Percentiles rank a stretch among this genome's conserved stretches.
Evolutionary conservation across 2,888 invertebrate genomes (phyloP).

Genomic region (Epinotia brunnichana): DNA sequence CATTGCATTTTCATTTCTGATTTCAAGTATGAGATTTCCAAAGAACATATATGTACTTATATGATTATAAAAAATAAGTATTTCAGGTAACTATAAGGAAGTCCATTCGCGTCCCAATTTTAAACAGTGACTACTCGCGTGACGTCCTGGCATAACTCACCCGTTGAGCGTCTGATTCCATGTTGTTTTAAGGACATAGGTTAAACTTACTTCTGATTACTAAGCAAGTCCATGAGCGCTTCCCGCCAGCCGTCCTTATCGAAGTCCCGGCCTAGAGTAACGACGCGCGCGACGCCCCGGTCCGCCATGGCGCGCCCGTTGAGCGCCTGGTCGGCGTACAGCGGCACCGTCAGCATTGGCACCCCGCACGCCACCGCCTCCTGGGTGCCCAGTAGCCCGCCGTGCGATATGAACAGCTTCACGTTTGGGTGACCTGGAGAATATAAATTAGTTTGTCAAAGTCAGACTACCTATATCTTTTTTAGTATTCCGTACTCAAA

Average conservation of each 20-base stretch:
- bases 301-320: constrained; percentile 81
- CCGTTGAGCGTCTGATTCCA: too few relatives aligned
- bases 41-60: too few relatives aligned
- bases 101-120: too few relatives aligned
- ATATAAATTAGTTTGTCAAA: neutral
- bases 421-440: constrained; percentile 81
- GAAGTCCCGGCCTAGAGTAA: constrained; percentile 62
- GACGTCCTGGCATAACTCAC: too few relatives aligned
- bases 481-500: too few relatives aligned
- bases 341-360: constrained; percentile 81
- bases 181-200: too few relatives aligned
- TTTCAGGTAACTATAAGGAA: too few relatives aligned
- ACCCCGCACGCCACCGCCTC: constrained; percentile 84
- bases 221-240: constrained; percentile 71
- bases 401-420: constrained; percentile 85
- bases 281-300: constrained; percentile 76
- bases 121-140: too few relatives aligned
- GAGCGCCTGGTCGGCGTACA: constrained; percentile 81
- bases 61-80: too few relatives aligned
- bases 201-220: constrained; percentile 71
- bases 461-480: too few relatives aligned
- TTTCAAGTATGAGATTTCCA: too few relatives aligned
- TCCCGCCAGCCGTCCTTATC: constrained; percentile 64
- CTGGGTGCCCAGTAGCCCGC: constrained; percentile 84
- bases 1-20: too few relatives aligned